These are phyloP conservation scores for Sminthurides aquaticus DNA, from an alignment of 2,888 invertebrate genomes.

Conservation along the genomic window DNA sequence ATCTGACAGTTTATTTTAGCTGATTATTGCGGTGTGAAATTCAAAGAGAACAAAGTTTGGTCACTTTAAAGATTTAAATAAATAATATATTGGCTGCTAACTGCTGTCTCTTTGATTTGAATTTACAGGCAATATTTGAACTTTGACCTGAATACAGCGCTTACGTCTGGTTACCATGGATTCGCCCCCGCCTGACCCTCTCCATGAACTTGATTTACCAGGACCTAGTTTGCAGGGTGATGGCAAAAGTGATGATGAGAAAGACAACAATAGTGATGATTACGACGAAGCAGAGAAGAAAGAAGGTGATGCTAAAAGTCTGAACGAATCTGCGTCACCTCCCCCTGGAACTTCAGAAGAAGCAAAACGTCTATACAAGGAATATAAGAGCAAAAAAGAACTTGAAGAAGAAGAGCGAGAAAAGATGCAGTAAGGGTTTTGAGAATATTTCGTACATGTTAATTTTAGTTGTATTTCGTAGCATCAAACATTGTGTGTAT, in stretches of 20 bases:
- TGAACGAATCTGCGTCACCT: not conserved
- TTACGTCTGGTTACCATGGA: not conserved
- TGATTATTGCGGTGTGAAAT: no score
- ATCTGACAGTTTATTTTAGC: no score
- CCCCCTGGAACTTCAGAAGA: slow-evolving; percentile 9
- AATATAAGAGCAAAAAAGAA: slow-evolving; percentile 62
- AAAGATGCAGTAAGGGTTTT: slow-evolving; percentile 78
- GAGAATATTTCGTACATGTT: slow-evolving; percentile 3
- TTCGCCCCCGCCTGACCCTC: not conserved
- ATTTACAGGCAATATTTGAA: not conserved
- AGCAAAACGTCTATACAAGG: slow-evolving; percentile 48
- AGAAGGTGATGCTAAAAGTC: not conserved
- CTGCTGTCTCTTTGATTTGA: not conserved
- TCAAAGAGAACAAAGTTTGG: not conserved
- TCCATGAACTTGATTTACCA: slow-evolving; percentile 13
- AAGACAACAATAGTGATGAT: not conserved
- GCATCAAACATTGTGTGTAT: not conserved
- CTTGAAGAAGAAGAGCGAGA: slow-evolving; percentile 89
- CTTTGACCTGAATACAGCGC: not conserved
- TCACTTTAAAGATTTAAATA: not conserved
- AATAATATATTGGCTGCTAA: not conserved
- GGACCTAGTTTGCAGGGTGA: slow-evolving; percentile 5
- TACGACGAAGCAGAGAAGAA: not conserved
- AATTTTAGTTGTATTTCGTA: not conserved
- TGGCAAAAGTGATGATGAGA: not conserved